phyloP scores from a whole-genome alignment of 2,113 vertebrate genomes.

The Polyodon spathula region DNA sequence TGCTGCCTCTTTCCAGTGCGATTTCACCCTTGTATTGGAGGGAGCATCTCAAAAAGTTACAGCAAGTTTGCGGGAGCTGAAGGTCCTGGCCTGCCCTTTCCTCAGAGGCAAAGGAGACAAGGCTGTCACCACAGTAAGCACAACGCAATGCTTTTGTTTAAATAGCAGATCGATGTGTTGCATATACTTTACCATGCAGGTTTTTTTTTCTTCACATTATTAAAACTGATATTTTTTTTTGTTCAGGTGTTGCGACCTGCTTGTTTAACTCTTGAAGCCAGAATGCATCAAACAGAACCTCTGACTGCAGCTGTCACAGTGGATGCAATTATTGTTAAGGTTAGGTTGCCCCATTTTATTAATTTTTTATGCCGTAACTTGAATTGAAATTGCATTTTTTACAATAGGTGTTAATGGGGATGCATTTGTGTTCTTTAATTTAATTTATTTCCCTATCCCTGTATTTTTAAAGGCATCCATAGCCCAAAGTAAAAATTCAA shows the following conservation, averaged over 20 bases:
- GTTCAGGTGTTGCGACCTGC: conserved; percentile 78
- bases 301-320: conserved; percentile 62
- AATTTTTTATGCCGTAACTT: neutral
- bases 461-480: too few species aligned
- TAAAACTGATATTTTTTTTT: conserved; percentile 14
- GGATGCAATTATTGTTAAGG: conserved; percentile 81
- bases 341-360: conserved; percentile 31
- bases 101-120: conserved; percentile 57
- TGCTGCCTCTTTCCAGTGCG: conserved; percentile 77
- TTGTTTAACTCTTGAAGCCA: conserved; percentile 72
- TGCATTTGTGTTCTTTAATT: too few species aligned
- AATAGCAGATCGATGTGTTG: neutral
- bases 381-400: neutral
- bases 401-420: too few species aligned
- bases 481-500: too few species aligned
- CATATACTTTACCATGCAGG: too few species aligned
- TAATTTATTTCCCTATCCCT: too few species aligned
- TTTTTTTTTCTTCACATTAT: neutral
- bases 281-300: conserved; percentile 46
- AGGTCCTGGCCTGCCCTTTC: conserved; percentile 83
- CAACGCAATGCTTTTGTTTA: neutral
- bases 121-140: conserved; percentile 72
- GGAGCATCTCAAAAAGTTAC: conserved; percentile 56
- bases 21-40: conserved; percentile 53
- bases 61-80: conserved; percentile 70